Evolutionary conservation across 2,888 invertebrate species (phyloP).

Genomic region (Ariolimax columbianus): DNA sequence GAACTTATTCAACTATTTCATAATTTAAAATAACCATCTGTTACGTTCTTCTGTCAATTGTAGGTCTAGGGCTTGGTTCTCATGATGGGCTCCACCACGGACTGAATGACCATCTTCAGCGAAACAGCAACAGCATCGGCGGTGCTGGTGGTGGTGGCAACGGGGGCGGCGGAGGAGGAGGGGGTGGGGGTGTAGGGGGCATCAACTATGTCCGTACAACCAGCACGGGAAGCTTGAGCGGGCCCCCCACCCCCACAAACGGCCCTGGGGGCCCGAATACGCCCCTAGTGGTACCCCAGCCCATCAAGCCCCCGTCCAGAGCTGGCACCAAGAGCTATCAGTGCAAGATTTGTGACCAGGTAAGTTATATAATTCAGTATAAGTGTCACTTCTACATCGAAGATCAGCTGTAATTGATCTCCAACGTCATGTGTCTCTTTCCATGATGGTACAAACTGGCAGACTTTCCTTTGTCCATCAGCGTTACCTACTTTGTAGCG

Average conservation of each 20-base stretch:
- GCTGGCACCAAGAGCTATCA: constrained; percentile 70
- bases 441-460: too few relatives aligned
- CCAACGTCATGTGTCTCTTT: too few relatives aligned
- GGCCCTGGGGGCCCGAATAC: constrained; percentile 61
- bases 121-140: constrained; percentile 34
- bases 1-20: too few relatives aligned
- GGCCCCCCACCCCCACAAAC: constrained; percentile 67
- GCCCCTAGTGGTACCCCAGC: constrained; percentile 73
- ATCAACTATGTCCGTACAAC: constrained; percentile 70
- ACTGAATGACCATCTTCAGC: constrained; percentile 58
- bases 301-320: constrained; percentile 69
- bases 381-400: too few relatives aligned
- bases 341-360: constrained; percentile 77
- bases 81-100: constrained; percentile 56
- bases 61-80: constrained; percentile 37
- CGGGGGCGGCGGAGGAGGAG: constrained; percentile 59
- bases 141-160: constrained; percentile 51
- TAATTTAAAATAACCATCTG: neutral
- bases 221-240: constrained; percentile 68
- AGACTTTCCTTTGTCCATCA: too few relatives aligned
- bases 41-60: neutral
- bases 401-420: too few relatives aligned
- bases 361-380: constrained; percentile 47
- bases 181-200: constrained; percentile 67
- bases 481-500: too few relatives aligned